phyloP scores from a whole-genome alignment of 2,888 invertebrate species.

The Boloria euphrosyne region DNA sequence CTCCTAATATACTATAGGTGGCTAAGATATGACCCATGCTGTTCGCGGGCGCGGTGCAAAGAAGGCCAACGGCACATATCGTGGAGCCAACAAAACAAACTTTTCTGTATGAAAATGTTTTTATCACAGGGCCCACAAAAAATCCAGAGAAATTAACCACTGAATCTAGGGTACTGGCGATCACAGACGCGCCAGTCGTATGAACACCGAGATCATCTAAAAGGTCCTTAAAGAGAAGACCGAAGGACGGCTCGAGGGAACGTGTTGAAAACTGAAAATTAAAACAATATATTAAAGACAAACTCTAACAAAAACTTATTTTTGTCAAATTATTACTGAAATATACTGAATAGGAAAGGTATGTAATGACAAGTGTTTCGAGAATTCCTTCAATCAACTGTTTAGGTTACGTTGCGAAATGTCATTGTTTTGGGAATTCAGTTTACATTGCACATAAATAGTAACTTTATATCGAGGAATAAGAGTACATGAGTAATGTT shows the following conservation, averaged over 20 bases:
- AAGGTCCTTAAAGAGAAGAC: constrained; percentile 89
- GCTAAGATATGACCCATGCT: constrained; percentile 87
- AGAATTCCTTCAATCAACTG: background rate
- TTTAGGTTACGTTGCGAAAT: background rate
- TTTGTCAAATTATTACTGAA: too few species aligned
- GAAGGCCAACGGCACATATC: constrained; percentile 85
- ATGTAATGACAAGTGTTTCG: background rate
- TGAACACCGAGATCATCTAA: constrained; percentile 86
- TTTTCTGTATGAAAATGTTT: constrained; percentile 88
- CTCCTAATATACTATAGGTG: constrained; percentile 89
- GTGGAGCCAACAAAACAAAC: constrained; percentile 86
- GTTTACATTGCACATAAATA: background rate
- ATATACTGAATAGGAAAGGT: too few species aligned
- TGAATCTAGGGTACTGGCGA: constrained; percentile 89
- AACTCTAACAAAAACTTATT: too few species aligned
- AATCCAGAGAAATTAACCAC: constrained; percentile 90
- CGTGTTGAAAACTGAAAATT: constrained; percentile 88
- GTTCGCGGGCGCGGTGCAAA: constrained; percentile 85
- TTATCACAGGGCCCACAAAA: constrained; percentile 89
- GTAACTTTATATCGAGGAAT: background rate
- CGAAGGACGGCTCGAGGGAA: constrained; percentile 91
- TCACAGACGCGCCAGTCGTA: constrained; percentile 88
- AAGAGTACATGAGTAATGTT: background rate
- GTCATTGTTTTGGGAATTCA: background rate
- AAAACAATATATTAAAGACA: background rate